These are phyloP conservation scores for Carassius carassius DNA, from an alignment of 2,113 vertebrate species.

Conservation along the genomic window DNA sequence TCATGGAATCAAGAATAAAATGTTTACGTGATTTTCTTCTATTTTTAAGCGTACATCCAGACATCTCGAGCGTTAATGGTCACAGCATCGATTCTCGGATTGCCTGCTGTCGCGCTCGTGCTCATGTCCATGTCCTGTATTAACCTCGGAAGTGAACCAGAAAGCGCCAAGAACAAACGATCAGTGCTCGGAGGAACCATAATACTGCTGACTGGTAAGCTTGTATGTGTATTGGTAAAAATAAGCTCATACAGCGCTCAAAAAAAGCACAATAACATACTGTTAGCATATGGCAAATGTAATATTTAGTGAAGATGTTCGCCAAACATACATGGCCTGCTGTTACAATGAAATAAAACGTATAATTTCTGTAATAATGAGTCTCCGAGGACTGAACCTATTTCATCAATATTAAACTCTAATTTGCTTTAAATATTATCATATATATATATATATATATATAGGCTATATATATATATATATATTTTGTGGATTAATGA, in stretches of 20 bases:
- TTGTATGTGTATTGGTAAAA: neutral
- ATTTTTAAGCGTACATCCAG: slow-evolving; percentile 86
- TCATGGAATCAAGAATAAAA: neutral
- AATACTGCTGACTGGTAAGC: slow-evolving; percentile 87
- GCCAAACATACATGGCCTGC: neutral
- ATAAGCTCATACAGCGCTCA: neutral
- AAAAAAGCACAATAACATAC: neutral
- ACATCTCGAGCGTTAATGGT: slow-evolving; percentile 94
- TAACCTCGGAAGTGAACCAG: slow-evolving; percentile 84
- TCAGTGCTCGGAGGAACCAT: slow-evolving; percentile 87
- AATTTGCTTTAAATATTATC: neutral
- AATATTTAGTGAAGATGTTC: neutral
- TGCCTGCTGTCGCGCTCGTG: slow-evolving; percentile 86
- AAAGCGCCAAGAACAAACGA: slow-evolving; percentile 86
- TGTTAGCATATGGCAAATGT: too few species aligned
- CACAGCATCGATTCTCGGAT: slow-evolving; percentile 85
- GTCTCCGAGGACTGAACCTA: neutral
- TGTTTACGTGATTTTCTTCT: slow-evolving; percentile 18
- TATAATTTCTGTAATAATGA: neutral
- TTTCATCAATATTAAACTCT: neutral
- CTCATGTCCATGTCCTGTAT: slow-evolving; percentile 92
- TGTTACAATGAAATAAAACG: neutral
- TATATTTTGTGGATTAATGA: too few species aligned
- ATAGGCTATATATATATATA: too few species aligned
- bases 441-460: neutral